Percentiles rank a stretch among this genome's conserved stretches.
Conservation (phyloP, 1,140 invertebrate genomes). For the Dolichoris vasculosae region DNA sequence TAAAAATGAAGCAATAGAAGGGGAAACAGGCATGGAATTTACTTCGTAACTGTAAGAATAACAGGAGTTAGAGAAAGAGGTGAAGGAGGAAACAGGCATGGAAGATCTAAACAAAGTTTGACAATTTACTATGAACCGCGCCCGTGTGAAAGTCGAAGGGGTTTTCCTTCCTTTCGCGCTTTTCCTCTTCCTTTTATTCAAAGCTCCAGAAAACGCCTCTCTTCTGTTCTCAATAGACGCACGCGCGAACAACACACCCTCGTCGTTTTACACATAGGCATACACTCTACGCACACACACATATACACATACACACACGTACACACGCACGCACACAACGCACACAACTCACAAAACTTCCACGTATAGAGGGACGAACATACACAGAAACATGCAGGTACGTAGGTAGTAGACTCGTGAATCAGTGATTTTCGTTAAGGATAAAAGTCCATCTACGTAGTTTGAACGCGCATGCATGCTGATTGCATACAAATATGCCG, state of each 20-base stretch:
- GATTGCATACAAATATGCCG: slow-evolving; percentile 23
- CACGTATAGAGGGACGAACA: too few relatives aligned
- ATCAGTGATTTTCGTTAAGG: neutral
- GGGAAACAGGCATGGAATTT: too few relatives aligned
- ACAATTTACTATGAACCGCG: slow-evolving; percentile 2
- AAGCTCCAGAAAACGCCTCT: neutral
- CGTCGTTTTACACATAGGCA: neutral
- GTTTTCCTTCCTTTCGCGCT: neutral
- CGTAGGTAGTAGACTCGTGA: too few relatives aligned
- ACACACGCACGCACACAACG: neutral
- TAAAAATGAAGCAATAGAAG: neutral
- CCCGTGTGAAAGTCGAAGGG: neutral
- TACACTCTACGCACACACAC: too few relatives aligned
- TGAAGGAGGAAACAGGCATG: neutral
- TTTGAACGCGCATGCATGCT: slow-evolving; percentile 11
- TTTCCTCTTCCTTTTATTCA: neutral
- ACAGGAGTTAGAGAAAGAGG: neutral
- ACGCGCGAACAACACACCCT: neutral
- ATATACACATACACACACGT: too few relatives aligned
- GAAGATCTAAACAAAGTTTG: neutral
- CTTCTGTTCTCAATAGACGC: neutral
- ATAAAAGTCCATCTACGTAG: neutral
- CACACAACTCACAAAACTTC: too few relatives aligned
- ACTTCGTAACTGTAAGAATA: too few relatives aligned
- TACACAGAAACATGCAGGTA: too few relatives aligned